These are phyloP conservation scores for Aquatica leii DNA, from an alignment of 2,888 invertebrate genomes.

Conservation along the genomic window DNA sequence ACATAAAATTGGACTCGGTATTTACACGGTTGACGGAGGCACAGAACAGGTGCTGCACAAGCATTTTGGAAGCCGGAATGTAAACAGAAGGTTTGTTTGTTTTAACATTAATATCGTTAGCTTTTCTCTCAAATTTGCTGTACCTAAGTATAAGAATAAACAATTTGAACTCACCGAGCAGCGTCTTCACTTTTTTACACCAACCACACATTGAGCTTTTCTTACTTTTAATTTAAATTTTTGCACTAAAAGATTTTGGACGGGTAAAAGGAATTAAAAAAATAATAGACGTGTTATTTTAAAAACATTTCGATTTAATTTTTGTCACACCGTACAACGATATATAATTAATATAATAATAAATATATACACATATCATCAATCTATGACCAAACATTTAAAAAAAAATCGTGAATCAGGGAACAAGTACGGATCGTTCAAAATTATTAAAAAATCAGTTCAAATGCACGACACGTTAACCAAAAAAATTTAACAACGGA, in stretches of 20 bases:
- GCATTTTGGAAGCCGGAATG: constrained; percentile 35
- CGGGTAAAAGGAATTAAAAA: constrained; percentile 28
- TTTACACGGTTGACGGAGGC: constrained; percentile 43
- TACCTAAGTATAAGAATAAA: constrained; percentile 43
- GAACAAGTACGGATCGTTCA: constrained; percentile 51
- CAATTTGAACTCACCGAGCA: constrained; percentile 48
- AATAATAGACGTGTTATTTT: constrained; percentile 49
- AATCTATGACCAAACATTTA: constrained; percentile 49
- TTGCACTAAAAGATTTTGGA: constrained; percentile 15
- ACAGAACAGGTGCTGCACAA: constrained; percentile 42
- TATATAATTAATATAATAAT: constrained; percentile 60
- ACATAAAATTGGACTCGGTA: constrained; percentile 29
- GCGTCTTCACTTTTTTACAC: constrained; percentile 25
- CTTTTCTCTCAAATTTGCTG: constrained; percentile 43
- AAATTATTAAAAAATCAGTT: constrained; percentile 38
- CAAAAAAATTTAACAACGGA: constrained; percentile 52
- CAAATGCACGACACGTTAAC: constrained; percentile 56
- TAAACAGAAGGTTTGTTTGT: constrained; percentile 41
- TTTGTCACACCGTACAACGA: constrained; percentile 62
- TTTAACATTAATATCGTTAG: constrained; percentile 47
- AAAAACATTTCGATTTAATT: constrained; percentile 60
- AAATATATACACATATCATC: constrained; percentile 58
- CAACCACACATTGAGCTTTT: constrained; percentile 22
- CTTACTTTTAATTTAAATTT: constrained; percentile 21
- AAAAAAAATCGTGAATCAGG: constrained; percentile 45